Percentiles rank a stretch among this genome's conserved stretches.
Evolutionary conservation across 2,113 vertebrate genomes (phyloP).

Genomic region (Aspiorhynchus laticeps): DNA sequence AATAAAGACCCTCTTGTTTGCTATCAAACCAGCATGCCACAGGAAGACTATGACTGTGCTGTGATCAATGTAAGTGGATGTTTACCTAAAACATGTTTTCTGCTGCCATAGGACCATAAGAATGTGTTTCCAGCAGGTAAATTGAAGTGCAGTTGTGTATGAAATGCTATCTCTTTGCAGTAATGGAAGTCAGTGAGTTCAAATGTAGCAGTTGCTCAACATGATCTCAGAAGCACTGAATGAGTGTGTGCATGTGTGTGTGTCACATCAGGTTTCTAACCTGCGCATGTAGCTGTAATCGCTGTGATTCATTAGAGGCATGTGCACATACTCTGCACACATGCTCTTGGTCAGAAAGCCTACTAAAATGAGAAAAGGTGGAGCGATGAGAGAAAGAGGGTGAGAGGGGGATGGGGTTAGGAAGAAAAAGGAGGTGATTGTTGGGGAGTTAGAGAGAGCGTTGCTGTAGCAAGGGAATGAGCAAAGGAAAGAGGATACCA

Average conservation of each 20-base stretch:
- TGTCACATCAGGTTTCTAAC: conserved; percentile 24
- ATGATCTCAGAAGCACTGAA: not conserved
- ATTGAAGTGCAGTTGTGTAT: not conserved
- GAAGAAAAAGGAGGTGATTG: conserved; percentile 52
- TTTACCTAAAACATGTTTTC: conserved; percentile 4
- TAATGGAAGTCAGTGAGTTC: not conserved
- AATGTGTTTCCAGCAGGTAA: not conserved
- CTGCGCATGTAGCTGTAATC: not conserved
- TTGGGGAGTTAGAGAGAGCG: conserved; percentile 38
- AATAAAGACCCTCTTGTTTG: conserved; percentile 10
- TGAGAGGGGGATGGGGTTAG: conserved; percentile 13
- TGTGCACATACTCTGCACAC: not conserved
- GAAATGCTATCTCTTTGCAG: not conserved
- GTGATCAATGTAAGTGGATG: not conserved
- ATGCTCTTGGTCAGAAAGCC: not conserved
- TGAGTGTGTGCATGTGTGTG: conserved; percentile 10
- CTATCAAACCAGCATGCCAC: not conserved
- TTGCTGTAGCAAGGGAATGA: conserved; percentile 22
- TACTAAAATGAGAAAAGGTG: conserved; percentile 34
- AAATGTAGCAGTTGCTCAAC: not conserved
- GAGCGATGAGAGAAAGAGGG: conserved; percentile 14
- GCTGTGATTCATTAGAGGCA: conserved; percentile 29
- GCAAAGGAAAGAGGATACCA: conserved; percentile 5
- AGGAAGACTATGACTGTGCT: not conserved
- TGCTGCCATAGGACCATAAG: not conserved